Evolutionary conservation across 2,888 invertebrate genomes (phyloP), one percentile per base, ranked within the genome.

Genomic region (Rhimphoctona megacephalus): DNA sequence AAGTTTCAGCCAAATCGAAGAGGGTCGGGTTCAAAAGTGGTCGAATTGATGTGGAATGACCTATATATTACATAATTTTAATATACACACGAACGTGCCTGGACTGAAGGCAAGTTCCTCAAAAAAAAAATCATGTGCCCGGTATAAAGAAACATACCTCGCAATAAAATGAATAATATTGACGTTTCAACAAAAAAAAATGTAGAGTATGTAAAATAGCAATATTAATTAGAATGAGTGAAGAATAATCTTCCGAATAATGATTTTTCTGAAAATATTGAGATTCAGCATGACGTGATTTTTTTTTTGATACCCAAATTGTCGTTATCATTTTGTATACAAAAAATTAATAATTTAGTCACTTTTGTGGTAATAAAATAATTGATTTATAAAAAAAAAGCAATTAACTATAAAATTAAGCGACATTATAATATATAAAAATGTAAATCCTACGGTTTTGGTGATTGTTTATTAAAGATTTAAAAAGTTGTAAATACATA

Each of bases 401-500:
- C 8, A 46, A 30, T 49, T 14, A 9, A 70, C 1, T 30, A 49
- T 46, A 22, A 30, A 25, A 17, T 30, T 30, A 30, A 61, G 30
- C 30, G 19, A 49, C n/a, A n/a, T 73, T 73, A 52, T 54, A 36
- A 33, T 49, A 25, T n/a, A 70, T 46, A 30, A 70, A 70, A 25
- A 46, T 49, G 30, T 46, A 46, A 8, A 54, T 73, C 33, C 66
- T 61, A 14, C 52, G 33, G 49, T 66, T 14, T 61, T 33, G 66
- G 30, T 54, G n/a, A 5, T 54, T 82, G 52, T 87, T 86, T 81
- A 83, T 85, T 87, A 78, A 72, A 79, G 46, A 67, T 61, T 78
- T 61, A 14, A 25, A 78, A 81, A 85, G 67, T 78, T 85, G 77
- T 81, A 85, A 85, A 85, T 85, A 85, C 64, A 81, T 52, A 67